Evolutionary conservation across 2,888 invertebrate species (phyloP).

Genomic region (Orchestes rusci): DNA sequence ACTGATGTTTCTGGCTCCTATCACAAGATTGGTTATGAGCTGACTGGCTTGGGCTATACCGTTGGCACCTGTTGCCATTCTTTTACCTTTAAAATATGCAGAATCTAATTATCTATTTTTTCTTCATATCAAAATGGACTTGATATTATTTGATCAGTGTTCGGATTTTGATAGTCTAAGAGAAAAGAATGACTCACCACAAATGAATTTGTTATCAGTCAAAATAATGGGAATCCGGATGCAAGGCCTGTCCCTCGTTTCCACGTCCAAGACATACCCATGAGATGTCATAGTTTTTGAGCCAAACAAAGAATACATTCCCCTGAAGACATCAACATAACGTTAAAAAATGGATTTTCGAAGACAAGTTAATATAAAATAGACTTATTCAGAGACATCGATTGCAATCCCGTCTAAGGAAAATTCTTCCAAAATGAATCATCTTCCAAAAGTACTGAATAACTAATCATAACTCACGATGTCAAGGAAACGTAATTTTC

Average conservation of each 20-base stretch:
- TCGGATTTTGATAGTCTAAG: too few species aligned
- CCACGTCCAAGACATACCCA: slow-evolving; percentile 50
- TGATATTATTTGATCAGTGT: too few species aligned
- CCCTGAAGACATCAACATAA: slow-evolving; percentile 40
- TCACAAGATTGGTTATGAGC: slow-evolving; percentile 45
- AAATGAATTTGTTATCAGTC: slow-evolving; percentile 41
- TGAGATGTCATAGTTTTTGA: slow-evolving; percentile 45
- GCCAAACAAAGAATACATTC: slow-evolving; percentile 50
- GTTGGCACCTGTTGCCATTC: slow-evolving; percentile 49
- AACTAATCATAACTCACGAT: slow-evolving; percentile 53
- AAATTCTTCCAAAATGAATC: not conserved
- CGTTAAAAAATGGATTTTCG: too few species aligned
- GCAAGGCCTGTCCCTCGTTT: slow-evolving; percentile 31
- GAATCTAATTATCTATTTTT: not conserved
- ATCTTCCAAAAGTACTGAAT: too few species aligned
- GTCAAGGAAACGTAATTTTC: slow-evolving; percentile 63
- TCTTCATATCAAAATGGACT: not conserved
- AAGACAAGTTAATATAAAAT: too few species aligned
- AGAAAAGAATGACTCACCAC: too few species aligned
- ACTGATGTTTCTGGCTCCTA: slow-evolving; percentile 44
- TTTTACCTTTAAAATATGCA: slow-evolving; percentile 36
- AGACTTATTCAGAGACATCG: too few species aligned
- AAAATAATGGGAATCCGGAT: slow-evolving; percentile 41
- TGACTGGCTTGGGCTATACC: slow-evolving; percentile 48
- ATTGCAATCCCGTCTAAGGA: too few species aligned